Evolutionary conservation across 2,888 invertebrate genomes (phyloP).

Genomic region (Pharmacophagus antenor): DNA sequence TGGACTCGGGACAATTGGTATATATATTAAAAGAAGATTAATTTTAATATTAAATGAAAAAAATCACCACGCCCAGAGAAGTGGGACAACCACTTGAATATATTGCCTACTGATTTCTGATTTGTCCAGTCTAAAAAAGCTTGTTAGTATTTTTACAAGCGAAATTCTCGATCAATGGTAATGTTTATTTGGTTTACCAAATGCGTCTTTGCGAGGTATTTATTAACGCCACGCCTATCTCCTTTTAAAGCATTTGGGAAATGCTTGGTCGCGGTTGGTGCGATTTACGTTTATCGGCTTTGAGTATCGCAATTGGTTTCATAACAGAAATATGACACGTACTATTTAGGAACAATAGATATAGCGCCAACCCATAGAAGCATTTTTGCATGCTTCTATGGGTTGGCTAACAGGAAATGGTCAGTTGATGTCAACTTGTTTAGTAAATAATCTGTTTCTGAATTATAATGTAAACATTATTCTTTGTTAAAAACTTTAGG

Average conservation of each 20-base stretch:
- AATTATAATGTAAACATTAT: not conserved
- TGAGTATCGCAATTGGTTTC: slow-evolving; percentile 13
- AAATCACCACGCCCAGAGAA: too few species aligned
- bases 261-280: slow-evolving; percentile 24
- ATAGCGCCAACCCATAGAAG: slow-evolving; percentile 26
- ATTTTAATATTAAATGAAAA: too few species aligned
- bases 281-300: slow-evolving; percentile 6
- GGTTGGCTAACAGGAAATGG: slow-evolving; percentile 11
- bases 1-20: too few species aligned
- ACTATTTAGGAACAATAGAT: slow-evolving; percentile 20
- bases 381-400: too few species aligned
- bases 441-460: slow-evolving; percentile 10
- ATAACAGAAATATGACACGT: slow-evolving; percentile 27
- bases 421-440: slow-evolving; percentile 6
- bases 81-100: too few species aligned
- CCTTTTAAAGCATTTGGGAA: slow-evolving; percentile 25
- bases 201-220: slow-evolving; percentile 23
- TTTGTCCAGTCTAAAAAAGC: slow-evolving; percentile 51
- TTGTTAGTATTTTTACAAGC: slow-evolving; percentile 46
- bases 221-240: slow-evolving; percentile 30
- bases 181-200: slow-evolving; percentile 33
- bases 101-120: slow-evolving; percentile 42
- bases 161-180: slow-evolving; percentile 36
- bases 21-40: too few species aligned
- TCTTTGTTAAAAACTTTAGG: too few species aligned